These are phyloP conservation scores for Ovibos moschatus DNA, from an alignment of 2,113 vertebrate species.

Conservation along the genomic window DNA sequence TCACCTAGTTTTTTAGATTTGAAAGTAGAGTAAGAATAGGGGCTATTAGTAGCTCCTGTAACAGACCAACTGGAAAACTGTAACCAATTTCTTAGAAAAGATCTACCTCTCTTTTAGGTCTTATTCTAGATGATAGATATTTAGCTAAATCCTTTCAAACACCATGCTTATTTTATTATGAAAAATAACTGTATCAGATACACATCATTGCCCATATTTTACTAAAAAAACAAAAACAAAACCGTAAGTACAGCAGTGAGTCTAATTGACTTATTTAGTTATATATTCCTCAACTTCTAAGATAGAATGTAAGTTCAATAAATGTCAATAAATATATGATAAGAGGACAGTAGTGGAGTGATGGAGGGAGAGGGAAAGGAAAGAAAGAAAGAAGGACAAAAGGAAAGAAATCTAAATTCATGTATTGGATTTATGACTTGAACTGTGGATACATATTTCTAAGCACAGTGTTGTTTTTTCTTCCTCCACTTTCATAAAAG, in stretches of 20 bases:
- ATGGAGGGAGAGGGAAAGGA: not conserved
- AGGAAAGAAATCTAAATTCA: not conserved
- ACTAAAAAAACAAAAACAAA: not conserved
- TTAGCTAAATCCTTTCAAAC: not conserved
- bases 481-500: not conserved
- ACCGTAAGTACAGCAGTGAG: not conserved
- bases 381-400: not conserved
- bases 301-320: not conserved
- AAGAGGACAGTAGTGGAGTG: not conserved
- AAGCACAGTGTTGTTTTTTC: not conserved
- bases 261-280: not conserved
- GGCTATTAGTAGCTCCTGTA: not conserved
- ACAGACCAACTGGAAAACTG: not conserved
- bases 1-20: not conserved
- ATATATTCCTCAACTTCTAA: not conserved
- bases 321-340: not conserved
- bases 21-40: slow-evolving; percentile 2
- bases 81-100: not conserved
- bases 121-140: not conserved
- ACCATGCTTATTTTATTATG: not conserved
- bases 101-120: not conserved
- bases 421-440: not conserved
- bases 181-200: not conserved
- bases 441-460: not conserved
- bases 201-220: not conserved